phyloP scores from a whole-genome alignment of 2,113 vertebrate species.

The Manacus vitellinus region DNA sequence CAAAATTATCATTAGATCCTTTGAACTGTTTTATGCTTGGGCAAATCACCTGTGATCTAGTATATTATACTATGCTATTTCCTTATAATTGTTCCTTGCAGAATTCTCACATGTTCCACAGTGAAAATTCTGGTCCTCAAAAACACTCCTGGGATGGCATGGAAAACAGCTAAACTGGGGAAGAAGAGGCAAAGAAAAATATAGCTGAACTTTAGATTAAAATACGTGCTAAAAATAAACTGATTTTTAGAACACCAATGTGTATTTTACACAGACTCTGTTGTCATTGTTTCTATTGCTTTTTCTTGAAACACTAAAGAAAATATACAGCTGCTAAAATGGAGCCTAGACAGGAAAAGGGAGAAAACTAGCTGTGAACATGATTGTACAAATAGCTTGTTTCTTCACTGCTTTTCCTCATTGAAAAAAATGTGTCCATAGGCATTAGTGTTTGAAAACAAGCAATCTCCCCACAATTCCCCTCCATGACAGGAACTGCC shows the following conservation, averaged over 20 bases:
- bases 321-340: not conserved
- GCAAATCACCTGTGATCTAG: constrained; percentile 6
- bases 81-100: not conserved
- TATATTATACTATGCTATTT: not conserved
- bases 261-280: not conserved
- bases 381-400: not conserved
- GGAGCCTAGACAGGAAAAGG: not conserved
- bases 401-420: not conserved
- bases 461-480: not conserved
- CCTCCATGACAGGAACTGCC: not conserved
- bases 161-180: not conserved
- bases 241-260: not conserved
- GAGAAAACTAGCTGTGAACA: not conserved
- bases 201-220: constrained; percentile 15
- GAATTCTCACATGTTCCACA: not conserved
- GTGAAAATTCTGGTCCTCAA: not conserved
- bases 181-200: not conserved
- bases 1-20: not conserved
- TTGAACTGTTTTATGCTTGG: not conserved
- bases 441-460: not conserved
- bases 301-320: not conserved
- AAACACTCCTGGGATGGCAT: not conserved
- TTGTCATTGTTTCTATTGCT: not conserved
- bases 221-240: not conserved
- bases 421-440: not conserved